phyloP scores from a whole-genome alignment of 1,140 invertebrate genomes.

The Holcopasites calliopsidis region DNA sequence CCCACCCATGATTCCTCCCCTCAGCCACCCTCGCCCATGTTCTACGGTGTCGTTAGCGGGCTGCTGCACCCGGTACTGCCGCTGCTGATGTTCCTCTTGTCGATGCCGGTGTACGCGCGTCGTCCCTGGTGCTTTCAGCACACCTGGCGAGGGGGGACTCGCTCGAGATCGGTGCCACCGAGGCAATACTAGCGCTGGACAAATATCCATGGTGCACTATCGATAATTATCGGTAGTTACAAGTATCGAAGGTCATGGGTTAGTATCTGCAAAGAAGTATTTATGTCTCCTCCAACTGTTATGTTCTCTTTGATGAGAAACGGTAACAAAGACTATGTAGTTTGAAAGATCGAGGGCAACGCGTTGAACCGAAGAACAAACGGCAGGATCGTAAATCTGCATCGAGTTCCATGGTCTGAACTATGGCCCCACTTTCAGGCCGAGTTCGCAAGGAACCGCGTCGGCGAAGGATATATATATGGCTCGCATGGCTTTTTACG shows the following conservation, averaged over 20 bases:
- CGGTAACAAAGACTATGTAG: background rate
- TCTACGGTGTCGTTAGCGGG: conserved; percentile 72
- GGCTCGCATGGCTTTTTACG: conserved; percentile 40
- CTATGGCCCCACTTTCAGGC: background rate
- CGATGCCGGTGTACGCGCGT: conserved; percentile 53
- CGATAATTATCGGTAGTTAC: too few relatives aligned
- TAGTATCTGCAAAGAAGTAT: too few relatives aligned
- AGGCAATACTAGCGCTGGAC: conserved; percentile 55
- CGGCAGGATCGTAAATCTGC: conserved; percentile 11
- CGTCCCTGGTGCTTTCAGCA: conserved; percentile 66
- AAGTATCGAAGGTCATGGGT: too few relatives aligned
- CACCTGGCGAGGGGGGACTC: conserved; percentile 66
- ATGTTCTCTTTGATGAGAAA: background rate
- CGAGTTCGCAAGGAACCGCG: background rate
- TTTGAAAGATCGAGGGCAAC: background rate
- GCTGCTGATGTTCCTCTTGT: conserved; percentile 60
- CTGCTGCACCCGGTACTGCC: conserved; percentile 63
- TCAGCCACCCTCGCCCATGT: conserved; percentile 65
- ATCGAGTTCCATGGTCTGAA: background rate
- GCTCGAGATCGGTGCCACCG: conserved; percentile 50
- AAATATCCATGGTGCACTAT: too few relatives aligned
- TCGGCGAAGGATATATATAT: conserved; percentile 17
- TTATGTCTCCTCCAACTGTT: too few relatives aligned
- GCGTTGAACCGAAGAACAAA: background rate
- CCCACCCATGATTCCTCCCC: conserved; percentile 54